Base-by-base conservation (phyloP, 2,888 invertebrate species). In the Anagyrus pseudococci region DNA sequence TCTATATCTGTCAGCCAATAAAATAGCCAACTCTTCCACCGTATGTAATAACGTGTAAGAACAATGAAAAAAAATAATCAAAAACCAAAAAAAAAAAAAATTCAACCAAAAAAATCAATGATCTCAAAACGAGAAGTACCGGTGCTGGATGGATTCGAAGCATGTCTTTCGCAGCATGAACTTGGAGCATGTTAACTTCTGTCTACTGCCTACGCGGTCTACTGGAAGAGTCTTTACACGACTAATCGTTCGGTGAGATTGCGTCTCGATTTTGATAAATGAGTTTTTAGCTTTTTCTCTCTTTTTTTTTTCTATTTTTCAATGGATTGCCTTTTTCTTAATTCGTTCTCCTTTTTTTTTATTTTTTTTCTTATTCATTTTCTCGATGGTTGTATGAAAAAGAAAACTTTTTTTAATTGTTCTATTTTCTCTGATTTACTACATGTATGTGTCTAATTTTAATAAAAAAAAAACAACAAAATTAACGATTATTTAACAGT, bases 161-260 rank as follows among this genome's bases (percentile, higher is more conserved):
- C 67, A 67, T 67, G 64, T 64, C n/a, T 58, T 59, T 57, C 57
- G 26, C 57, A 54, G 68, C 68, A 68, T 66, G 66, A 57, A 43
- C n/a, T 55, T 23, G 59, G 47, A 62, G 68, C 66, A 64, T 67
- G 66, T 62, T 61, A 29, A 29, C 29, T 49, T 62, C 62, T 58
- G 29, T 29, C 55, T 58, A 63, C 52, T 40, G 53, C 57, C n/a
- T 55, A 33, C 40, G 41, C 41, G 26, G 47, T 50, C 47, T 15
- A 37, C 61, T 33, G 46, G 67, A 55, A 64, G 58, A 63, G n/a
- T 20, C 46, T 26, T 58, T 47, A 20, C n/a, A 33, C 59, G 46
- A 62, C 62, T 66, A 62, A 66, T 62, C 46, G 48, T 57, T 53
- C 62, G 61, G 66, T 65, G 67, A 63, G 62, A 66, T 61, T 50